These are phyloP conservation scores for Myotis myotis DNA, from an alignment of 2,797 vertebrate species.

Conservation along the genomic window DNA sequence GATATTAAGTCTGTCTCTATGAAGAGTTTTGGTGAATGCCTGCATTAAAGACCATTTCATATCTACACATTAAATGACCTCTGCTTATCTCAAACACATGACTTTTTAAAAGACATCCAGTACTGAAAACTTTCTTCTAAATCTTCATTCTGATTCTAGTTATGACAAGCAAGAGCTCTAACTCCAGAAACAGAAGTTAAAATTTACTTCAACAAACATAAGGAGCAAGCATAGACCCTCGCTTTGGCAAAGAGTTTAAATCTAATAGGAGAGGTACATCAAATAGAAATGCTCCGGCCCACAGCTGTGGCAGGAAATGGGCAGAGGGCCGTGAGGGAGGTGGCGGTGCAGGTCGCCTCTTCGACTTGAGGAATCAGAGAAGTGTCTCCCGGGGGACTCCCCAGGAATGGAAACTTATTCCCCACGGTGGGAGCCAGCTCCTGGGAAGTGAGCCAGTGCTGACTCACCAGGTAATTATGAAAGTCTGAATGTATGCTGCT, in stretches of 20 bases:
- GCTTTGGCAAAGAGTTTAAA: neutral
- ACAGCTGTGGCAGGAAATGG: neutral
- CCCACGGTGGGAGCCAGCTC: neutral
- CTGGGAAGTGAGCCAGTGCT: slow-evolving; percentile 60
- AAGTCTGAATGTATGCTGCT: neutral
- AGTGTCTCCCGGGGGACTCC: slow-evolving; percentile 41
- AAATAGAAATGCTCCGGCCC: neutral
- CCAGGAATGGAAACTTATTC: slow-evolving; percentile 46
- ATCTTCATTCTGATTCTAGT: neutral
- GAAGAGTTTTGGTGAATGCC: neutral
- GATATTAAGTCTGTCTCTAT: neutral
- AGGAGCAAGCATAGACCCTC: neutral
- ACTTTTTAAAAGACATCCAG: neutral
- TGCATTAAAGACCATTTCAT: neutral
- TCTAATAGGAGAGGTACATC: neutral
- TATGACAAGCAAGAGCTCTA: neutral
- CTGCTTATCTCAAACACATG: neutral
- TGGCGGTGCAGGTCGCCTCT: rapidly evolving
- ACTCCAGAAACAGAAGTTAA: neutral
- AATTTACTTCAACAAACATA: neutral
- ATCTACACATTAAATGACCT: neutral
- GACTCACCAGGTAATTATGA: slow-evolving; percentile 55
- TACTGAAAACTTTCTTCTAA: neutral
- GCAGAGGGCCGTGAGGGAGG: neutral
- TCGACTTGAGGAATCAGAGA: slow-evolving; percentile 21